A percentile compares a stretch with the other conserved stretches of the same genome.
These are phyloP conservation scores for Lasioglossum leucozonium DNA, from an alignment of 2,888 invertebrate species.

Conservation along the genomic window DNA sequence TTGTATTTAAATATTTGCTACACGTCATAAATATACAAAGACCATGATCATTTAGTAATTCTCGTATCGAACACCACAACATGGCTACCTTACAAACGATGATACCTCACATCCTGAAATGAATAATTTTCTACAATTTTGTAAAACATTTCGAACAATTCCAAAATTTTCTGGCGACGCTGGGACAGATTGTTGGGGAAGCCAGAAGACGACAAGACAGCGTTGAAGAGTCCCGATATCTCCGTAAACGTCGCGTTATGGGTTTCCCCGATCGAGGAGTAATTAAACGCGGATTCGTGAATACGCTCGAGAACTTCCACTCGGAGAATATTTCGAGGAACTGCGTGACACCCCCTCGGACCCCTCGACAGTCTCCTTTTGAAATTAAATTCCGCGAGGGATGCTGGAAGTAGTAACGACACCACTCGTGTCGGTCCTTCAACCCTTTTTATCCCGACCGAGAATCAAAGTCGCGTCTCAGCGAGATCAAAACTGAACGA, in stretches of 20 bases:
- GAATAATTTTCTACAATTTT: too few species aligned
- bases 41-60: too few species aligned
- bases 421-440: slow-evolving; percentile 46
- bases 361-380: slow-evolving; percentile 25
- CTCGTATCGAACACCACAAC: too few species aligned
- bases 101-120: too few species aligned
- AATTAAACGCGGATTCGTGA: slow-evolving; percentile 39
- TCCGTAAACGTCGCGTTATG: not conserved
- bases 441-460: slow-evolving; percentile 47
- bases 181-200: not conserved
- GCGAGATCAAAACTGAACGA: slow-evolving; percentile 45
- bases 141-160: too few species aligned
- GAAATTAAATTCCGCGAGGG: slow-evolving; percentile 51
- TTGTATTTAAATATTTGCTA: too few species aligned
- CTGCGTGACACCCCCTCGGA: not conserved
- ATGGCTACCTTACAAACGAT: too few species aligned
- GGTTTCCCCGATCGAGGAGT: slow-evolving; percentile 4
- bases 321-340: slow-evolving; percentile 13
- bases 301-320: slow-evolving; percentile 20
- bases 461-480: slow-evolving; percentile 58
- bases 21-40: too few species aligned
- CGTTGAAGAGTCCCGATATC: not conserved
- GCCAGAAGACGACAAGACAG: not conserved
- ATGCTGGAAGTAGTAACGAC: slow-evolving; percentile 33
- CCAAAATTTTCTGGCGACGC: not conserved